phyloP scores from a whole-genome alignment of 1,140 invertebrate species.

The Listronotus oregonensis region DNA sequence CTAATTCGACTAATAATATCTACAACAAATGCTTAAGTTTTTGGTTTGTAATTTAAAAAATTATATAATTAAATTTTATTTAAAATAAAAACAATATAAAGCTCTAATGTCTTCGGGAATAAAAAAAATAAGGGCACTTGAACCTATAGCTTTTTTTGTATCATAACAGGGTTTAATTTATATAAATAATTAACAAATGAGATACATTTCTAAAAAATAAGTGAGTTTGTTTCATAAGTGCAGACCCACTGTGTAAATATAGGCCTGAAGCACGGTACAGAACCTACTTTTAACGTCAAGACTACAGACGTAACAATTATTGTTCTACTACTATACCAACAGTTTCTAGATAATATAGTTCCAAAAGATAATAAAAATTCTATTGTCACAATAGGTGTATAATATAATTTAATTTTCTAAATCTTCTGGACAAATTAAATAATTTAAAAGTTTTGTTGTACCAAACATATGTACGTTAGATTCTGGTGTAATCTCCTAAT shows the following conservation, averaged over 20 bases:
- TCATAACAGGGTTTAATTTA: constrained; percentile 39
- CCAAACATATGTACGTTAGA: constrained; percentile 12
- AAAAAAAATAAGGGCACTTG: constrained; percentile 40
- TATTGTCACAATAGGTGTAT: constrained; percentile 51
- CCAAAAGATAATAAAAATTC: constrained; percentile 51
- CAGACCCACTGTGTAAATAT: constrained; percentile 40
- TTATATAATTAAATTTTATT: not conserved
- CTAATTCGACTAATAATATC: constrained; percentile 4
- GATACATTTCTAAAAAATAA: constrained; percentile 43
- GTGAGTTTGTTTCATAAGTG: constrained; percentile 32
- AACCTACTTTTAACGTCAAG: constrained; percentile 38
- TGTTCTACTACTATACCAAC: constrained; percentile 49
- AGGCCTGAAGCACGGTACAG: constrained; percentile 29
- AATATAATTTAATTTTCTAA: constrained; percentile 45
- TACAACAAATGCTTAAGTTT: constrained; percentile 13
- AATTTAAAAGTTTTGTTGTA: constrained; percentile 23
- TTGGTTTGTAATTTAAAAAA: not conserved
- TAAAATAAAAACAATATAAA: constrained; percentile 4
- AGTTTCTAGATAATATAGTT: constrained; percentile 47
- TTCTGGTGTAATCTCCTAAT: too few relatives aligned
- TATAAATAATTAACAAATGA: constrained; percentile 42
- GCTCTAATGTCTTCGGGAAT: constrained; percentile 18
- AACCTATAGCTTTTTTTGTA: constrained; percentile 39
- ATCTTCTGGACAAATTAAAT: constrained; percentile 40
- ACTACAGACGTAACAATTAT: constrained; percentile 48